phyloP scores from a whole-genome alignment of 2,888 invertebrate genomes.

The Operophtera brumata region DNA sequence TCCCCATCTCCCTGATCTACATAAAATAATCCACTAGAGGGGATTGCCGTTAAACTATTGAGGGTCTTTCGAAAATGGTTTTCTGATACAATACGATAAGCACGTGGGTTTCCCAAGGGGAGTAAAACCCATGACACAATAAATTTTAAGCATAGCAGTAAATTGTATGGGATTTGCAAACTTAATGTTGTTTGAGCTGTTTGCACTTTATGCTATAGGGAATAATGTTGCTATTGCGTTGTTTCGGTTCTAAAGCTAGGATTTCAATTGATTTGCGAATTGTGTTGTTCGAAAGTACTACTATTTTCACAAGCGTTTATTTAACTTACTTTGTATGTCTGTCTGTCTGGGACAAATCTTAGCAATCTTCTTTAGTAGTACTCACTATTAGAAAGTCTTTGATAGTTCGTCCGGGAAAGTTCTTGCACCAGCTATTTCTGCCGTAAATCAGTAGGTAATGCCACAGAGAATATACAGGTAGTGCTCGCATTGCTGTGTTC shows the following conservation, averaged over 20 bases:
- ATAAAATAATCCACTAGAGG: background rate
- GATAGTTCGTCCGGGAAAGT: too few species aligned
- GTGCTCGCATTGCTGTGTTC: too few species aligned
- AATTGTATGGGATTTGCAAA: constrained; percentile 12
- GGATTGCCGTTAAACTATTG: constrained; percentile 5
- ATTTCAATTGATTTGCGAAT: constrained; percentile 12
- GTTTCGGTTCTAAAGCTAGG: background rate
- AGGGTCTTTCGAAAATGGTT: constrained; percentile 43
- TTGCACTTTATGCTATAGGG: constrained; percentile 1
- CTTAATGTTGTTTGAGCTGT: background rate
- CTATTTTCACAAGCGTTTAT: too few species aligned
- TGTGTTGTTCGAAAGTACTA: background rate
- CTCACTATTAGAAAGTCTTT: too few species aligned
- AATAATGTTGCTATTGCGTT: constrained; percentile 2
- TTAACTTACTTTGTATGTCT: too few species aligned
- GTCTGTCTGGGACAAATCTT: background rate
- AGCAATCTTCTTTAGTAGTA: background rate
- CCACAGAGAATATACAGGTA: too few species aligned
- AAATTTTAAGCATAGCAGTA: constrained; percentile 24
- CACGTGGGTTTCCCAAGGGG: constrained; percentile 57
- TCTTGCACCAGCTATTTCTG: too few species aligned
- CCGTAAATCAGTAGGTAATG: too few species aligned
- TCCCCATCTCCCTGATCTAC: constrained; percentile 10
- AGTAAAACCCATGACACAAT: constrained; percentile 26
- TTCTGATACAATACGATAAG: constrained; percentile 43